phyloP scores from a whole-genome alignment of 2,888 invertebrate genomes.

The Thereva nobilitata region DNA sequence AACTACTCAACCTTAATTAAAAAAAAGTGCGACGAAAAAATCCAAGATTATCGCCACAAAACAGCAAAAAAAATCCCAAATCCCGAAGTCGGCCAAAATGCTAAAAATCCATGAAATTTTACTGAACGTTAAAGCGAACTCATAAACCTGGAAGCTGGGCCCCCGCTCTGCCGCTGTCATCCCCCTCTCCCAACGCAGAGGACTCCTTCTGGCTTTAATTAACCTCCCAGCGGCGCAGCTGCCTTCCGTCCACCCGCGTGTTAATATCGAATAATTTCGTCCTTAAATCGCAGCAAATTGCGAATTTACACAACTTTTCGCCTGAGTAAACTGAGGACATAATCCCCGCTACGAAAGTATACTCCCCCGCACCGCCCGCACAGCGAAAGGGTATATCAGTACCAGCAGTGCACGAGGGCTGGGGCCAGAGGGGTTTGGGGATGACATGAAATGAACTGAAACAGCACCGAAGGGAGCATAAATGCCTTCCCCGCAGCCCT shows the following conservation, averaged over 20 bases:
- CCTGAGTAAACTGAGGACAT: conserved; percentile 17
- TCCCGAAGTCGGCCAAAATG: too few species aligned
- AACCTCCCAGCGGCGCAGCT: conserved; percentile 9
- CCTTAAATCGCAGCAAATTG: conserved; percentile 34
- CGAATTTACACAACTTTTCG: conserved; percentile 32
- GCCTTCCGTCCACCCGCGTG: conserved; percentile 18
- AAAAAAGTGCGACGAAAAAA: too few species aligned
- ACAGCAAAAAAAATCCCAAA: too few species aligned
- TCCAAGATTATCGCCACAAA: too few species aligned
- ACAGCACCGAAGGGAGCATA: conserved; percentile 30
- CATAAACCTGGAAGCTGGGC: too few species aligned
- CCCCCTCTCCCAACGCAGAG: too few species aligned
- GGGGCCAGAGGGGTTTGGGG: background rate
- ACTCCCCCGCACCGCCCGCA: conserved; percentile 2
- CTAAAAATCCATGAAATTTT: too few species aligned
- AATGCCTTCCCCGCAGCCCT: conserved; percentile 28
- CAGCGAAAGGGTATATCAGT: conserved; percentile 4
- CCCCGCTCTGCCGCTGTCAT: too few species aligned
- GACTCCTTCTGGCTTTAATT: conserved; percentile 10
- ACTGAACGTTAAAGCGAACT: too few species aligned
- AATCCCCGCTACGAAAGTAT: conserved; percentile 13
- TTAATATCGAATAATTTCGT: conserved; percentile 39
- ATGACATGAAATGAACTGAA: conserved; percentile 18
- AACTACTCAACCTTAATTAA: too few species aligned
- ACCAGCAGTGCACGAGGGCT: background rate